These are phyloP conservation scores for Diceros bicornis DNA, from an alignment of 2,797 vertebrate species.

Conservation along the genomic window DNA sequence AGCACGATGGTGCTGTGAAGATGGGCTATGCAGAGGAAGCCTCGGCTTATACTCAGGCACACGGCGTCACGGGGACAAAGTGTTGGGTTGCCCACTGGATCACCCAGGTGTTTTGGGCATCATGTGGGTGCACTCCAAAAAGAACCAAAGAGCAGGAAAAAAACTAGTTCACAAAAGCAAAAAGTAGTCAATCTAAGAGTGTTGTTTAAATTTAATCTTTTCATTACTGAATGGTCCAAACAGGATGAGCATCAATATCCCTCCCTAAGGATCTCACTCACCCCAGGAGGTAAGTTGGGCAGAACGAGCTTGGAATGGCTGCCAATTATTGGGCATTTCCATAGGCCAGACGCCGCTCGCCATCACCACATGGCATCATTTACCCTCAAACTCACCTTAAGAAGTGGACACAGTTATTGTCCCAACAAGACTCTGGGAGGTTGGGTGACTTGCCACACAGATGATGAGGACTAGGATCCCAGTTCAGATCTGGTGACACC, in stretches of 20 bases:
- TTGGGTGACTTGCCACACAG: not conserved
- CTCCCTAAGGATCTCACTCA: not conserved
- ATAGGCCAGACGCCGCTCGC: accelerated
- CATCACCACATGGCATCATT: accelerated
- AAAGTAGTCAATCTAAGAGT: not conserved
- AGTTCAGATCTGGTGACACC: too few species aligned
- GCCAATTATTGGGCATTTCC: accelerated
- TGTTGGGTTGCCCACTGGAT: not conserved
- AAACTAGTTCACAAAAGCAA: not conserved
- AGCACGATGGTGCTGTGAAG: accelerated
- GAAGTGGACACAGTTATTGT: too few species aligned
- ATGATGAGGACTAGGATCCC: not conserved
- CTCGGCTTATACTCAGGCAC: not conserved
- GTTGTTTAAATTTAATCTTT: not conserved
- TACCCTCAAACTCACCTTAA: not conserved
- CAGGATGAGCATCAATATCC: not conserved
- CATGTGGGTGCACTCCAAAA: not conserved
- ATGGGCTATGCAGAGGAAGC: not conserved
- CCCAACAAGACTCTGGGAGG: not conserved
- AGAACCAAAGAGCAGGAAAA: not conserved
- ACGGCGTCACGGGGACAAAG: not conserved
- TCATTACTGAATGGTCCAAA: not conserved
- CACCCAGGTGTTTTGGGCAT: not conserved
- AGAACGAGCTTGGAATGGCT: not conserved
- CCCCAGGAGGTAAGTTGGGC: not conserved